phyloP scores from a whole-genome alignment of 1,140 invertebrate species.

The Rhopalosiphum padi region DNA sequence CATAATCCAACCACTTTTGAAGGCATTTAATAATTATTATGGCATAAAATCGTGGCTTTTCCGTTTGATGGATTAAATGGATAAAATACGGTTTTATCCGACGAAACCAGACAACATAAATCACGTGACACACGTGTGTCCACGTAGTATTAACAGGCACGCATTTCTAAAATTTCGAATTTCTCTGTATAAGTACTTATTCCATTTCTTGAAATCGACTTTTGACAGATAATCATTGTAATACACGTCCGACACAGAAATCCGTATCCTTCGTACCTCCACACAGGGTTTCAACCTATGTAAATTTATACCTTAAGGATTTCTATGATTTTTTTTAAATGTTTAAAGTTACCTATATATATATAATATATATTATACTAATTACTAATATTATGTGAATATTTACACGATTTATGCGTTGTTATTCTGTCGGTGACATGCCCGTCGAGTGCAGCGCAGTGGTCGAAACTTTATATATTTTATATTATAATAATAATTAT shows the following conservation, averaged over 20 bases:
- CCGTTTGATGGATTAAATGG: neutral
- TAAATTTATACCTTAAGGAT: neutral
- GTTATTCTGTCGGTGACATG: neutral
- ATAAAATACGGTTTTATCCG: constrained; percentile 16
- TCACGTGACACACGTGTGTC: neutral
- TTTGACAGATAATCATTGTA: neutral
- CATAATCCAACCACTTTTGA: neutral
- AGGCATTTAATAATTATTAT: constrained; percentile 19
- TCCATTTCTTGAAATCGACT: neutral
- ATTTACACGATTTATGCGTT: constrained; percentile 10
- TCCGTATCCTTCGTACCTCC: neutral
- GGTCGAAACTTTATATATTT: neutral
- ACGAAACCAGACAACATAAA: neutral
- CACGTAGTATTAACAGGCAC: neutral
- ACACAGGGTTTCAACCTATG: neutral
- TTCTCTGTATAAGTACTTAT: neutral
- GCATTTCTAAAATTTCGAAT: neutral
- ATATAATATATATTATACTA: neutral
- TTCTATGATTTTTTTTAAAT: neutral
- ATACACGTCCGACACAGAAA: neutral
- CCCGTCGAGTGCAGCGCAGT: neutral
- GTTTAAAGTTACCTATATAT: neutral
- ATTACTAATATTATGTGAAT: neutral
- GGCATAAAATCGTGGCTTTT: neutral
- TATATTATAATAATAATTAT: neutral